These are phyloP conservation scores for Pantherophis guttatus DNA, from an alignment of 2,113 vertebrate species.

Conservation along the genomic window DNA sequence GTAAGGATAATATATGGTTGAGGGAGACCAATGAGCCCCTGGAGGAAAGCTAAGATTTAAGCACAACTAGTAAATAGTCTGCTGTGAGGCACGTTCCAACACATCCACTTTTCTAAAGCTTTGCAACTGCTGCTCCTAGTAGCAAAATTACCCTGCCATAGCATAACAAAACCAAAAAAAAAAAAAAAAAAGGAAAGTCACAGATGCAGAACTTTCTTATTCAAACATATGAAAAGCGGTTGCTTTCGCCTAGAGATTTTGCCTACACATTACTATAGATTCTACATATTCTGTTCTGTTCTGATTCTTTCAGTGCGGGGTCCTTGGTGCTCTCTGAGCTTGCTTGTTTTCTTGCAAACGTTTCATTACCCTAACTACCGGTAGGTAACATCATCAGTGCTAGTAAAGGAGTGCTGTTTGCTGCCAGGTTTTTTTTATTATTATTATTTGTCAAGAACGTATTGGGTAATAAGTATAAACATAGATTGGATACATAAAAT, in stretches of 20 bases:
- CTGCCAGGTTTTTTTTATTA: no score
- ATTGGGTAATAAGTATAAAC: no score
- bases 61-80: background rate
- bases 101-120: background rate
- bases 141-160: background rate
- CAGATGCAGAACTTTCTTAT: background rate
- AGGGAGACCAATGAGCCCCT: background rate
- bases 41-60: background rate
- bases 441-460: no score
- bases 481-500: no score
- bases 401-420: no score
- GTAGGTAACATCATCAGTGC: no score
- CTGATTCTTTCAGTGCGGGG: background rate
- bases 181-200: background rate
- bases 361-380: no score
- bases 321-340: no score
- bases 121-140: background rate
- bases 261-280: background rate
- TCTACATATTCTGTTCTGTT: background rate
- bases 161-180: background rate
- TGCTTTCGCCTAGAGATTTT: no score
- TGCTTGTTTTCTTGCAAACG: no score
- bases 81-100: background rate
- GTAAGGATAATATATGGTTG: background rate
- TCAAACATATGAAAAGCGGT: background rate